Percentiles rank a stretch among this genome's conserved stretches.
These are phyloP conservation scores for Rotaria sp. DNA, from an alignment of 2,888 invertebrate species.

Conservation along the genomic window DNA sequence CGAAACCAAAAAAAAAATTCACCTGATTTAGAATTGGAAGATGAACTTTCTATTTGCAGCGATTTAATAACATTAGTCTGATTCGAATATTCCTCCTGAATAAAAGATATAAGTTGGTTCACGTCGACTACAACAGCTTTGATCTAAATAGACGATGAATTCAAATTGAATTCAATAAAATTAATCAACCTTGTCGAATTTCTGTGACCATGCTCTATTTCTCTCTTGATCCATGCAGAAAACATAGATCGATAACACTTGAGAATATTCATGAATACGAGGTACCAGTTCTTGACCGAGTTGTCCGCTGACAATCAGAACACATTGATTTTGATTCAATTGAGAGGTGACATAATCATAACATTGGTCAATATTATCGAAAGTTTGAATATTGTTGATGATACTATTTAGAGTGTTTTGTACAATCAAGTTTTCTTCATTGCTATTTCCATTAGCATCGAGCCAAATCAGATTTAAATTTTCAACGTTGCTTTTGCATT, in stretches of 20 bases:
- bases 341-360: background rate
- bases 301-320: background rate
- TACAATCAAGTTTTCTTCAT: background rate
- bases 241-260: background rate
- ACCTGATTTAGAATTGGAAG: too few species aligned
- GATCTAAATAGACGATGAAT: background rate
- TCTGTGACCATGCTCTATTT: background rate
- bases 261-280: background rate
- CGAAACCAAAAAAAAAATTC: too few species aligned
- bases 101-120: background rate
- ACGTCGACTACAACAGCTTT: background rate
- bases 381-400: background rate
- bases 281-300: background rate
- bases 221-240: background rate
- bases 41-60: too few species aligned
- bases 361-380: background rate
- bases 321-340: background rate
- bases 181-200: background rate
- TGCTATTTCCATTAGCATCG: background rate
- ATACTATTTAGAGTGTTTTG: background rate
- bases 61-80: too few species aligned
- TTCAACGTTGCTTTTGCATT: background rate
- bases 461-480: background rate
- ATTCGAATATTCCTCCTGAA: too few species aligned
- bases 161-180: background rate